Evolutionary conservation across 2,113 vertebrate species (phyloP).

Genomic region (Heteronetta atricapilla): DNA sequence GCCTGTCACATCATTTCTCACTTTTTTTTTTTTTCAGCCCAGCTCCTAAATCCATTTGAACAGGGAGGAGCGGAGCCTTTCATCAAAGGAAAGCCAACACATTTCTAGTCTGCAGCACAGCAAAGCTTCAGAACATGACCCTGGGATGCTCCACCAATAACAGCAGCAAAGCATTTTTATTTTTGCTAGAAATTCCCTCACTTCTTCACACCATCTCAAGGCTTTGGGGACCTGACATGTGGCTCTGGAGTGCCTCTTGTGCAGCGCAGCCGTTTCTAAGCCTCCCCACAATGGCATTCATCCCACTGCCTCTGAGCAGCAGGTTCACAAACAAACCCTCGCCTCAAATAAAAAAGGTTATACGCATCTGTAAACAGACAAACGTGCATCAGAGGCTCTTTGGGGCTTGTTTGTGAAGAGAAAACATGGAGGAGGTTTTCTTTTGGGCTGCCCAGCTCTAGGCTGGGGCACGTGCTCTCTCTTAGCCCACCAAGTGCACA

Average conservation of each 20-base stretch:
- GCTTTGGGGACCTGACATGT: slow-evolving; percentile 20
- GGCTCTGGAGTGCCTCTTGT: neutral
- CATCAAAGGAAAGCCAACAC: neutral
- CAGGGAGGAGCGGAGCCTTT: neutral
- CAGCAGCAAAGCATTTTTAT: neutral
- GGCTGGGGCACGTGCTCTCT: neutral
- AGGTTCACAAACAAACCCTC: neutral
- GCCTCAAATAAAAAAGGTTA: neutral
- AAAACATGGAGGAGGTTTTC: neutral
- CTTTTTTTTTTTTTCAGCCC: neutral
- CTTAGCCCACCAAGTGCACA: neutral
- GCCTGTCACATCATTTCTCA: neutral
- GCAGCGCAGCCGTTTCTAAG: neutral
- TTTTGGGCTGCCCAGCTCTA: neutral
- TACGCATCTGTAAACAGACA: neutral
- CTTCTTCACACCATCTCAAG: neutral
- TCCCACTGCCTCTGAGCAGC: neutral
- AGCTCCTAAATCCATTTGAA: neutral
- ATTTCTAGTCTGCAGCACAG: neutral
- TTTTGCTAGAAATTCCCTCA: neutral
- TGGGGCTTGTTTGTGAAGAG: neutral
- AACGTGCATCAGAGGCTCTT: neutral
- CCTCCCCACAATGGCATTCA: neutral
- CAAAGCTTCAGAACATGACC: neutral
- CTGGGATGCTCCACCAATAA: neutral